A percentile compares a stretch with the other conserved stretches of the same genome.
phyloP scores from a whole-genome alignment of 2,888 invertebrate genomes.

The Liopterus haemorrhoidalis region DNA sequence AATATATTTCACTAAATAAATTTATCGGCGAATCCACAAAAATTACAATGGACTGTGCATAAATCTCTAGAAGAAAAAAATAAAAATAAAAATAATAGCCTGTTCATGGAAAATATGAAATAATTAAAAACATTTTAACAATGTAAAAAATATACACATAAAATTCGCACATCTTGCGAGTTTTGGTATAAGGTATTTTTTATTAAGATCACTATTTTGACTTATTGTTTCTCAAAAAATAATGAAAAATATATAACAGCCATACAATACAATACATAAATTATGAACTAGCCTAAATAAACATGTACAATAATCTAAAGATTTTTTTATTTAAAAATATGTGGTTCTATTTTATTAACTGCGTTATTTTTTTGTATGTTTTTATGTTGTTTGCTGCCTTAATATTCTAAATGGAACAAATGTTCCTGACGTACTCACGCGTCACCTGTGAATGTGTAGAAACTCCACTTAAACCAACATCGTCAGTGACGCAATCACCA shows the following conservation, averaged over 20 bases:
- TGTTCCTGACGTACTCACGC: too few relatives aligned
- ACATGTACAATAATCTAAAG: constrained; percentile 17
- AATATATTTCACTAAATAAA: constrained; percentile 12
- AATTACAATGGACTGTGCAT: constrained; percentile 4
- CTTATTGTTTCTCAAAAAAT: constrained; percentile 42
- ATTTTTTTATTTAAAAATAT: constrained; percentile 17
- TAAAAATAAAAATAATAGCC: neutral
- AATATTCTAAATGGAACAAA: constrained; percentile 14
- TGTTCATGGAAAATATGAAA: too few relatives aligned
- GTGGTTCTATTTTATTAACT: constrained; percentile 15
- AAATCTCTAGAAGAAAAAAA: constrained; percentile 7
- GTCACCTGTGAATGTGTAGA: too few relatives aligned
- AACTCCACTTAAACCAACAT: too few relatives aligned
- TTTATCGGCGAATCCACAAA: constrained; percentile 19
- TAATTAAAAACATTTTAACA: constrained; percentile 5
- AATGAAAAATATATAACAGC: constrained; percentile 46
- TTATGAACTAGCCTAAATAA: constrained; percentile 33
- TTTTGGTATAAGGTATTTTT: constrained; percentile 34
- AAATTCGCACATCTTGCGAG: constrained; percentile 3
- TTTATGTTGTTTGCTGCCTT: constrained; percentile 21
- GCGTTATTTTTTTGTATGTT: constrained; percentile 11
- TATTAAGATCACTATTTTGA: constrained; percentile 44
- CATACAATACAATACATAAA: constrained; percentile 43
- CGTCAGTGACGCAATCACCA: too few relatives aligned
- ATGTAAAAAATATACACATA: neutral